Conservation (phyloP, 2,888 invertebrate genomes). For the Clitarchus hookeri region DNA sequence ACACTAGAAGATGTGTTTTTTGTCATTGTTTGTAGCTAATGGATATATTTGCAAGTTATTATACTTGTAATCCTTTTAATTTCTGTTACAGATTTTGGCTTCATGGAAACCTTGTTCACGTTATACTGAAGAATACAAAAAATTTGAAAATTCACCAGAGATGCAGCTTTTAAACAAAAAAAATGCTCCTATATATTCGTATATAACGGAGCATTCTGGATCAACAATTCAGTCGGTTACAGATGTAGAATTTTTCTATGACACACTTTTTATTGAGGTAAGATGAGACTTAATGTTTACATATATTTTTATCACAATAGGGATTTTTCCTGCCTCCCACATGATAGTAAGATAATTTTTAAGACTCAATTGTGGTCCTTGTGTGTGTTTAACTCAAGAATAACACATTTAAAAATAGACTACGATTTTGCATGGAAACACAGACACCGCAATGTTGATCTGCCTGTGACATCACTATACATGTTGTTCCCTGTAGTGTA, state of each 20-base stretch:
- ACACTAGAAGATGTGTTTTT: no score
- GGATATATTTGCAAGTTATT: neutral
- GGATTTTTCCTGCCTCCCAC: neutral
- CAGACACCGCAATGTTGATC: no score
- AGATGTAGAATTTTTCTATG: slow-evolving; percentile 66
- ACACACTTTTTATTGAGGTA: slow-evolving; percentile 65
- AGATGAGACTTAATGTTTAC: slow-evolving; percentile 52
- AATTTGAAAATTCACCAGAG: slow-evolving; percentile 58
- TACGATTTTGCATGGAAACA: no score
- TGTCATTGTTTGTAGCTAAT: no score
- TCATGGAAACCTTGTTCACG: slow-evolving; percentile 69
- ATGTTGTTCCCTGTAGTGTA: no score
- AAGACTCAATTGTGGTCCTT: no score
- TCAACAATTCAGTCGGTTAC: slow-evolving; percentile 59
- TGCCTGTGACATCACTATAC: no score
- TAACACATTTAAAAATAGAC: no score
- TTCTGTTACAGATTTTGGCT: slow-evolving; percentile 52
- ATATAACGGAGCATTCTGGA: slow-evolving; percentile 69
- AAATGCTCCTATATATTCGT: slow-evolving; percentile 67
- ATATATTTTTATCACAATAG: neutral
- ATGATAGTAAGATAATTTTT: no score
- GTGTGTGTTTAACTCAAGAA: no score
- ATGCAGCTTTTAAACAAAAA: slow-evolving; percentile 62
- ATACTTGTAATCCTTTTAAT: neutral
- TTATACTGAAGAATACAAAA: slow-evolving; percentile 62